A percentile compares a stretch with the other conserved stretches of the same genome.
Evolutionary conservation across 2,888 invertebrate species (phyloP).

Genomic region (Parasteatoda lunata): DNA sequence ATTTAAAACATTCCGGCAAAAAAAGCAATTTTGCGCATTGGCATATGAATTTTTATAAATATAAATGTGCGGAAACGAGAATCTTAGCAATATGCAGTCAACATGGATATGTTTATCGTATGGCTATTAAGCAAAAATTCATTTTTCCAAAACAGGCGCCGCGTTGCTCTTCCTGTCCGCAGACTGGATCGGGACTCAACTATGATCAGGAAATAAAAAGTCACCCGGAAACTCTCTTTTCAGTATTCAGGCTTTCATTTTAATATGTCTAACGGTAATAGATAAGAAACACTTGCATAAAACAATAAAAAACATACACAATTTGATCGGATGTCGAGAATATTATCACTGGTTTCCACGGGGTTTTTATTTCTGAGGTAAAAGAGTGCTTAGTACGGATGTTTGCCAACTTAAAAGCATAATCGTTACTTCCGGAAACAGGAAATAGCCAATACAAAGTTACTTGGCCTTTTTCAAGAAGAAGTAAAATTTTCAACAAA

Average conservation of each 20-base stretch:
- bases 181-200: slow-evolving; percentile 19
- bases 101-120: too few species aligned
- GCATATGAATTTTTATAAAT: too few species aligned
- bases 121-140: not conserved
- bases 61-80: too few species aligned
- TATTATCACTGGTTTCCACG: slow-evolving; percentile 58
- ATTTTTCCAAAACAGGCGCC: slow-evolving; percentile 28
- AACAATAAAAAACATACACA: slow-evolving; percentile 59
- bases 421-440: slow-evolving; percentile 66
- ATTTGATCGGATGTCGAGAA: slow-evolving; percentile 62
- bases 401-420: slow-evolving; percentile 57
- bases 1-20: too few species aligned
- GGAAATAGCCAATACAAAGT: slow-evolving; percentile 67
- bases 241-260: slow-evolving; percentile 51
- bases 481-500: not conserved
- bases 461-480: slow-evolving; percentile 49
- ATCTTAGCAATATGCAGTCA: too few species aligned
- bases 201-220: slow-evolving; percentile 47
- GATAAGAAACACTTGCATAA: slow-evolving; percentile 63
- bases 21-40: too few species aligned
- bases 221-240: slow-evolving; percentile 42
- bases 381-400: slow-evolving; percentile 59
- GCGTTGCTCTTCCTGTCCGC: slow-evolving; percentile 23
- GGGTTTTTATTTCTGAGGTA: slow-evolving; percentile 67
- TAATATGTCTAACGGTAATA: slow-evolving; percentile 56